Percentiles rank a stretch among this genome's conserved stretches.
phyloP scores from a whole-genome alignment of 1,140 invertebrate genomes.

The Halyomorpha halys region DNA sequence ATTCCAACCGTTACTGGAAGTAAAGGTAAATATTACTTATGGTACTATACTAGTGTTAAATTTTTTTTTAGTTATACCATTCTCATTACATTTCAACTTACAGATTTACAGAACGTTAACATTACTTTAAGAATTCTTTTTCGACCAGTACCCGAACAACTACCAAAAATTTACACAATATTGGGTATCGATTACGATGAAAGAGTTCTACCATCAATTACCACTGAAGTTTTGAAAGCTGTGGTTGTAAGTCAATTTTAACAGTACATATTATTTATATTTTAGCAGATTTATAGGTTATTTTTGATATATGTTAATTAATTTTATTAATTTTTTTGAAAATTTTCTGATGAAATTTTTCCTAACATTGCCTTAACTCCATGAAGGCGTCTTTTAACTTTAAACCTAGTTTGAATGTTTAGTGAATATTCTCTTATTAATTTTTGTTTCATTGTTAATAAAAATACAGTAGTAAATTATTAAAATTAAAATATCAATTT shows the following conservation, averaged over 20 bases:
- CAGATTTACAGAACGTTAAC: slow-evolving; percentile 98
- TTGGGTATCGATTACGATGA: slow-evolving; percentile 97
- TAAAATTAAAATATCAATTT: no score
- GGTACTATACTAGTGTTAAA: no score
- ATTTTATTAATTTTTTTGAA: not conserved
- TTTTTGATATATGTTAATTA: not conserved
- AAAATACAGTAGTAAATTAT: no score
- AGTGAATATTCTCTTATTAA: no score
- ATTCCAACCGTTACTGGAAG: slow-evolving; percentile 95
- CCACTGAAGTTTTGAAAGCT: slow-evolving; percentile 96
- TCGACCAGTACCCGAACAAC: slow-evolving; percentile 75
- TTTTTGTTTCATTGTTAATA: no score
- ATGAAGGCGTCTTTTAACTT: no score
- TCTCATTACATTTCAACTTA: slow-evolving; percentile 30
- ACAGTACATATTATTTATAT: not conserved
- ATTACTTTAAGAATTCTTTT: slow-evolving; percentile 97
- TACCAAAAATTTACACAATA: slow-evolving; percentile 91
- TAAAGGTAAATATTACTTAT: slow-evolving; percentile 58
- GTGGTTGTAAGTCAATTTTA: slow-evolving; percentile 61
- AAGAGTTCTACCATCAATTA: slow-evolving; percentile 95
- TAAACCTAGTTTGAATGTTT: no score
- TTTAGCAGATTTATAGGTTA: not conserved
- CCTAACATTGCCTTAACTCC: no score
- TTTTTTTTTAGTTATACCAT: no score
- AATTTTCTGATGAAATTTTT: no score